Evolutionary conservation across 2,797 vertebrate genomes (phyloP).

Genomic region (Balearica regulorum): DNA sequence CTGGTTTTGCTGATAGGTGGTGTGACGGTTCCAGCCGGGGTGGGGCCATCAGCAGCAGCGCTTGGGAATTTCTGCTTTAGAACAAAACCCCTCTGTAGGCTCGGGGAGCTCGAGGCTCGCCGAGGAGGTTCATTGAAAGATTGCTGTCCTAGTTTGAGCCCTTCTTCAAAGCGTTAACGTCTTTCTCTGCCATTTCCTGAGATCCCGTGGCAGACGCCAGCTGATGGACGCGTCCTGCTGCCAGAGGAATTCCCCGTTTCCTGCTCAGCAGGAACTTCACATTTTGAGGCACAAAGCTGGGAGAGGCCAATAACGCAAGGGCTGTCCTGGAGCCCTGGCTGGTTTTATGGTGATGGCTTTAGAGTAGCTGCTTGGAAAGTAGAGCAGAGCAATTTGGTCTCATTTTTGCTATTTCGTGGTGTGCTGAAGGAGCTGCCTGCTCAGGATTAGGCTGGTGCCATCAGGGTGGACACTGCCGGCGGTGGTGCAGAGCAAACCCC

Average conservation of each 20-base stretch:
- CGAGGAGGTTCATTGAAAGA: background rate
- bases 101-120: background rate
- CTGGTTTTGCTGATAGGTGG: background rate
- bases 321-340: background rate
- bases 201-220: background rate
- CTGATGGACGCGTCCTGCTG: background rate
- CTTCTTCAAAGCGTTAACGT: background rate
- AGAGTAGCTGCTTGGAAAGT: background rate
- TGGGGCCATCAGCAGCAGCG: rapidly evolving
- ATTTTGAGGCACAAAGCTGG: background rate
- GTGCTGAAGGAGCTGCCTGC: background rate
- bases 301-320: background rate
- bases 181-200: background rate
- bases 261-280: background rate
- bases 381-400: background rate
- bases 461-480: rapidly evolving
- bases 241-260: constrained; percentile 41
- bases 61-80: background rate
- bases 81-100: constrained; percentile 5
- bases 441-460: background rate
- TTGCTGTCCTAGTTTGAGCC: background rate
- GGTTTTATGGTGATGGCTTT: background rate
- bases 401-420: background rate
- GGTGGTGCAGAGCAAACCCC: background rate
- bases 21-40: background rate